Conservation (phyloP, 2,888 invertebrate species). For the Pammene fasciana region DNA sequence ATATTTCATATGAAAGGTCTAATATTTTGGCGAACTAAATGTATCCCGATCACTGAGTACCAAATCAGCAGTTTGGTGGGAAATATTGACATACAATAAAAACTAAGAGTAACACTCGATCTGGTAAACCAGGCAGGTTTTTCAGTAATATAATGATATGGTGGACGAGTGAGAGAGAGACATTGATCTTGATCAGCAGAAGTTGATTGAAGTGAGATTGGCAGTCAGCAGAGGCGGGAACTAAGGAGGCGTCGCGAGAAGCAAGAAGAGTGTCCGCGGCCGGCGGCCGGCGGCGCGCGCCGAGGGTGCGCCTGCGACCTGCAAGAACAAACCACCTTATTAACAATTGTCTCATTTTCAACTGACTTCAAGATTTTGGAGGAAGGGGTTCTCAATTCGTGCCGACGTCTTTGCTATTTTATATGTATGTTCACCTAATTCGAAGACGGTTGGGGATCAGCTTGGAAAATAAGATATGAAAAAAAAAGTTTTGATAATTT, state of each 20-base stretch:
- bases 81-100: slow-evolving; percentile 11
- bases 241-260: slow-evolving; percentile 52
- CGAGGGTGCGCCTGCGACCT: slow-evolving; percentile 59
- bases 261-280: slow-evolving; percentile 48
- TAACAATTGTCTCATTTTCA: too few relatives aligned
- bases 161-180: background rate
- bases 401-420: too few relatives aligned
- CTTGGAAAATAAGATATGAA: too few relatives aligned
- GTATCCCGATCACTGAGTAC: slow-evolving; percentile 5
- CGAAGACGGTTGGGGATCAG: too few relatives aligned
- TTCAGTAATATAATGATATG: slow-evolving; percentile 38
- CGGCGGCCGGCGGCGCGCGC: slow-evolving; percentile 45
- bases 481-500: too few relatives aligned
- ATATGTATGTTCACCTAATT: too few relatives aligned
- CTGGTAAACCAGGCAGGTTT: slow-evolving; percentile 5
- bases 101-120: slow-evolving; percentile 18
- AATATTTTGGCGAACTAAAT: slow-evolving; percentile 9
- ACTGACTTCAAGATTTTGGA: too few relatives aligned
- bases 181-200: too few relatives aligned
- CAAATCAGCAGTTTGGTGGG: slow-evolving; percentile 32
- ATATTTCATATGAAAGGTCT: slow-evolving; percentile 1
- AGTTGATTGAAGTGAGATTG: slow-evolving; percentile 47
- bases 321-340: slow-evolving; percentile 43
- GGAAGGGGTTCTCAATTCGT: too few relatives aligned
- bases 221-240: slow-evolving; percentile 50